Conservation (phyloP, 1,140 invertebrate genomes). For the Brachionus angularis region DNA sequence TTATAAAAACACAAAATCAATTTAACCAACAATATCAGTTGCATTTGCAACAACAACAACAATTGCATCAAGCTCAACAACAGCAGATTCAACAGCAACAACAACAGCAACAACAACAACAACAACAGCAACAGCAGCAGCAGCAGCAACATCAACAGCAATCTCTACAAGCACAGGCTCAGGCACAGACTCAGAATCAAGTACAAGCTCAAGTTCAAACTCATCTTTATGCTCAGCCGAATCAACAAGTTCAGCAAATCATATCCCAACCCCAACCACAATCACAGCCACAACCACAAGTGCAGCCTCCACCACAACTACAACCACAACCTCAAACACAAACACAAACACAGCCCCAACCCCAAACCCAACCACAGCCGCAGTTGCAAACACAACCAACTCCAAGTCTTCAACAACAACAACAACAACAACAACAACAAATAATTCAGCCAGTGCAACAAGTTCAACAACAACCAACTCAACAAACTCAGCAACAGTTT, state of each 20-base stretch:
- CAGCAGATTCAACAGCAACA: no score
- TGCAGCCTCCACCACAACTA: background rate
- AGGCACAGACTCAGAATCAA: background rate
- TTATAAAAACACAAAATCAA: conserved; percentile 13
- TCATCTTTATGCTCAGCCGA: background rate
- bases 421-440: no score
- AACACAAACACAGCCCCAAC: background rate
- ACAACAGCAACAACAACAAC: no score
- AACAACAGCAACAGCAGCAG: no score
- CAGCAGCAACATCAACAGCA: no score
- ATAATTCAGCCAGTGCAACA: no score
- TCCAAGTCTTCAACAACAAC: no score
- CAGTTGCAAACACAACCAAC: no score
- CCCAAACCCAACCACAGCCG: conserved; percentile 7
- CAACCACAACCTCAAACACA: background rate
- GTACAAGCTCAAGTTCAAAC: background rate
- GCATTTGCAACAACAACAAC: conserved; percentile 16
- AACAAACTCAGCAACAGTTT: no score
- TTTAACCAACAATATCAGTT: background rate
- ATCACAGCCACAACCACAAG: background rate
- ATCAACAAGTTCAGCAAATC: no score
- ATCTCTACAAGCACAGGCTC: background rate
- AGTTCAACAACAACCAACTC: no score
- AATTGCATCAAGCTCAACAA: no score
- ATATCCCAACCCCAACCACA: background rate